Conservation (phyloP, 2,797 vertebrate species). For the Heterohyrax brucei region DNA sequence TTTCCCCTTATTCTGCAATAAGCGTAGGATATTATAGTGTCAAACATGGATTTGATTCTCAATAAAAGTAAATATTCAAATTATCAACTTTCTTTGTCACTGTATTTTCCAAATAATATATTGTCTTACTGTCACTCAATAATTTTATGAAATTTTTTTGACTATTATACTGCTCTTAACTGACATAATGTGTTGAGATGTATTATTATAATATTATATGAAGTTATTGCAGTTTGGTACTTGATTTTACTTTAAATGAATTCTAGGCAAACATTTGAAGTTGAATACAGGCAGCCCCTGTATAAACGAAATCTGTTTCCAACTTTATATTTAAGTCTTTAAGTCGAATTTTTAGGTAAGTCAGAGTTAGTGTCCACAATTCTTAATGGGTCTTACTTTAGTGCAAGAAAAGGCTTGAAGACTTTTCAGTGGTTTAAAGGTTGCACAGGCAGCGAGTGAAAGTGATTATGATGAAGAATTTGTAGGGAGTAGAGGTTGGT, state of each 20-base stretch:
- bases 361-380: too few relatives aligned
- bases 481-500: too few relatives aligned
- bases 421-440: too few relatives aligned
- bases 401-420: too few relatives aligned
- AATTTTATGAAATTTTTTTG: slow-evolving; percentile 40
- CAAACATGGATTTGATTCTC: not conserved
- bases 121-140: not conserved
- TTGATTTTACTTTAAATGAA: slow-evolving; percentile 61
- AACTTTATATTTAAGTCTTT: too few relatives aligned
- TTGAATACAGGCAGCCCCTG: not conserved
- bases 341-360: too few relatives aligned
- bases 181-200: slow-evolving; percentile 19
- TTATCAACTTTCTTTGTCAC: not conserved
- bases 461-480: too few relatives aligned
- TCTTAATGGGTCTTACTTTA: too few relatives aligned
- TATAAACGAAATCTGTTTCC: too few relatives aligned
- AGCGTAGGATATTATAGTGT: not conserved
- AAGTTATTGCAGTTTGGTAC: not conserved
- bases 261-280: slow-evolving; percentile 9
- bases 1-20: slow-evolving; percentile 1
- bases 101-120: not conserved
- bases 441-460: too few relatives aligned
- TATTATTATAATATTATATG: not conserved
- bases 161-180: slow-evolving; percentile 7
- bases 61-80: slow-evolving; percentile 21